Percentiles rank a stretch among this genome's conserved stretches.
Conservation (phyloP, 2,797 vertebrate species). For the Mareca penelope region DNA sequence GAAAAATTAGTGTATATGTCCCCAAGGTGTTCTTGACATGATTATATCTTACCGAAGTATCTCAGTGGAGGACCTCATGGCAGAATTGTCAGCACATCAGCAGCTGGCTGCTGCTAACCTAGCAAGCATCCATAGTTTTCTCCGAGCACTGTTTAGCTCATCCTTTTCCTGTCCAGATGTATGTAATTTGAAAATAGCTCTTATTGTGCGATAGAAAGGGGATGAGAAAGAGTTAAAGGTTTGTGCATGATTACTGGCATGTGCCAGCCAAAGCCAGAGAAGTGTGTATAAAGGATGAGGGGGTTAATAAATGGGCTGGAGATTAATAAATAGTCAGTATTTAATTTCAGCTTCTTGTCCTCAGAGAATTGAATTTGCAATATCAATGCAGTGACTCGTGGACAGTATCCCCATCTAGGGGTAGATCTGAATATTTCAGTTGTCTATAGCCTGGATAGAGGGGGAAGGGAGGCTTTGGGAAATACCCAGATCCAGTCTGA, state of each 20-base stretch:
- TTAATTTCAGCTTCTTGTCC: slow-evolving; percentile 50
- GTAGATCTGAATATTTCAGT: background rate
- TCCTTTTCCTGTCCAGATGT: background rate
- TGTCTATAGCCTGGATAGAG: background rate
- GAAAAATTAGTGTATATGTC: background rate
- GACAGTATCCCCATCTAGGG: slow-evolving; percentile 78
- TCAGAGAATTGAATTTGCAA: background rate
- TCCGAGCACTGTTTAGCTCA: accelerated
- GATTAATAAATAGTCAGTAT: slow-evolving; percentile 62
- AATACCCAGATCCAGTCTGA: background rate
- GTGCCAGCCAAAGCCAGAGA: background rate
- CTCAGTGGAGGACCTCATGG: background rate
- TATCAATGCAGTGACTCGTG: background rate
- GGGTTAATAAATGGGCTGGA: slow-evolving; percentile 61
- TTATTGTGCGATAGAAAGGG: background rate
- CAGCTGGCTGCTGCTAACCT: background rate
- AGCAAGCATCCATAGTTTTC: background rate
- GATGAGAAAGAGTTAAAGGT: background rate
- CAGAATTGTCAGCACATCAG: background rate
- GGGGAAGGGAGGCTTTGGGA: slow-evolving; percentile 1
- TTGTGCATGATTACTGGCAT: background rate
- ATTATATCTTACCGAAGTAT: background rate
- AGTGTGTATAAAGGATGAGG: slow-evolving; percentile 36
- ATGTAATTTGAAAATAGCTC: background rate
- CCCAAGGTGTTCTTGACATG: background rate